Base-by-base conservation (phyloP, 2,888 invertebrate species). In the Entomobrya proxima region DNA sequence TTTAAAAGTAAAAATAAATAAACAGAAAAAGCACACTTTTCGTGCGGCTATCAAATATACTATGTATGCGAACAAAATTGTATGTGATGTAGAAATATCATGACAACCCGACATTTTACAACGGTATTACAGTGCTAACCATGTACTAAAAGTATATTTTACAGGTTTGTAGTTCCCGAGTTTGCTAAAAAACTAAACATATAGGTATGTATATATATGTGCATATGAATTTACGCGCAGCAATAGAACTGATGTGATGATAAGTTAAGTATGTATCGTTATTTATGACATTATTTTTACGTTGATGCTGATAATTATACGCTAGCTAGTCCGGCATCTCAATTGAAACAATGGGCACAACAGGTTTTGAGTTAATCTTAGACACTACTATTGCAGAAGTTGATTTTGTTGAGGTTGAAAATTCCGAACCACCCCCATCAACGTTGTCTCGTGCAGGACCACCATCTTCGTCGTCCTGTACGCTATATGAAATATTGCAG, bases 401-500 rank as follows among this genome's bases (percentile, higher is more conserved):
- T 90, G 93, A 94, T 91, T 94, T 95, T 78, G 93, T 44, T 69
- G 86, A 93, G 89, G 92, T 93, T 92, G 90, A 92, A 92, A 92
- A 92, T 93, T 93, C 91, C 86, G 92, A 86, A 32, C 93, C 91
- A 89, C 92, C 91, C 91, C 79, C 91, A 91, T 87, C 92, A 91
- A 85, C 91, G 91, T 91, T 91, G 91, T 92, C 92, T 91, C 87
- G 52, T 75, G 21, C 74, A 18, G 52, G 74, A 9, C 58, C 72
- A 4, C 86, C 82, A 52, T 86, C 86, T 21, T 89, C 88, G 40
- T 90, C 89, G 81, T 88, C 89, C 77, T 94, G 95, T 89, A 94
- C 95, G 92, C 95, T 95, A 92, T 99, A 99, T 6, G 98, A 97
- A 90, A 99, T 98, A 92, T 99, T 99, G 24, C 98, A 99, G 92